Evolutionary conservation across 2,797 vertebrate genomes (phyloP), one percentile per base, ranked within the genome.

Genomic region (Chaetophractus vellerosus): DNA sequence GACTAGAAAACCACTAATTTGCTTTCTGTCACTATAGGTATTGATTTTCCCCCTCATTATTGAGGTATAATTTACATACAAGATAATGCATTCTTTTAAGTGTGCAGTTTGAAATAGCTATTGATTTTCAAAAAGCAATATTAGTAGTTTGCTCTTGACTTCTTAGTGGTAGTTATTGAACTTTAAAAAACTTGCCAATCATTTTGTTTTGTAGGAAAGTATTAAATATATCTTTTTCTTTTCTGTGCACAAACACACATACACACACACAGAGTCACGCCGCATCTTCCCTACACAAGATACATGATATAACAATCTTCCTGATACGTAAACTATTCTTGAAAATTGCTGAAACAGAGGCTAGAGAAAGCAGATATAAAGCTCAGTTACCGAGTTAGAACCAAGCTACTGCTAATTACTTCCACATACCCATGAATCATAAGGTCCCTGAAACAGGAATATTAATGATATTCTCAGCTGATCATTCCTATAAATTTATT

Each of bases 281-380:
- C 2, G 61, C 61, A 69, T 5, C 28, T 91, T 85, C 86, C 64
- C 16, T 11, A 45, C 16, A 61, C 28, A 88, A 76, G 38, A 26
- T 61, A 57, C 50, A 23, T 36, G 24, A 55, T 59, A 57, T 12
- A 88, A 90, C 1, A 71, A 63, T 91, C 88, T 61, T 93, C 41
- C 90, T 90, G 63, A 95, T 64, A 2, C 12, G 24, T 66, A 91
- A 82, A 74, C 12, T 71, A 38, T 61, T 90, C 38, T 57, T 88
- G 33, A 71, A 92, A 93, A 66, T 85, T 94, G 11, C 38, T 61
- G 2, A 61, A 45, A 59, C 12, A 81, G 84, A 88, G 38, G 16
- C 36, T 23, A 88, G n/a, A 59, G 48, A 86, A 90, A 94, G 41
- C 19, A 82, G 26, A 76, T n/a, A 81, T 72, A 93, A 92, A 91